Conservation (phyloP, 2,888 invertebrate species). For the Orthosia gothica region DNA sequence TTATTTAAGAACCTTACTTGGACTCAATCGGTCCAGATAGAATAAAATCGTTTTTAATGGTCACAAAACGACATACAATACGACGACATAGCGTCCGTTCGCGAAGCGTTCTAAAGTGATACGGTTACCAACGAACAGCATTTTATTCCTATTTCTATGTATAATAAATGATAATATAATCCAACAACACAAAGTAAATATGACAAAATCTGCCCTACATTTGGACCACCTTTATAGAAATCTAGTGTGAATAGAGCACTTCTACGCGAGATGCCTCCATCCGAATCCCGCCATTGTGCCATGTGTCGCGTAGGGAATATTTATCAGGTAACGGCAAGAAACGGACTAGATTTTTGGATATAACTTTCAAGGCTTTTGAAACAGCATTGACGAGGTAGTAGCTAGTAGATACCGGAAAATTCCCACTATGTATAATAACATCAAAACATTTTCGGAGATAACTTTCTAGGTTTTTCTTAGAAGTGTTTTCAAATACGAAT, state of each 20-base stretch:
- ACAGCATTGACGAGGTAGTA: background rate
- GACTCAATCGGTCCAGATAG: no score
- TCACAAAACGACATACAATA: no score
- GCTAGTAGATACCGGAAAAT: background rate
- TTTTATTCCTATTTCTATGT: no score
- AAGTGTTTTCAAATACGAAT: background rate
- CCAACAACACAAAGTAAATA: background rate
- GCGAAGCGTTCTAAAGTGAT: no score
- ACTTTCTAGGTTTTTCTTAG: background rate
- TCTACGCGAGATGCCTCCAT: constrained; percentile 10
- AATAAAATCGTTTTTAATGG: no score
- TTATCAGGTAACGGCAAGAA: constrained; percentile 2
- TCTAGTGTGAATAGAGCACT: constrained; percentile 14
- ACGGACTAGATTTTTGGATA: constrained; percentile 13
- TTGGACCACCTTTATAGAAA: constrained; percentile 5
- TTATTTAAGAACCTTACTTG: no score
- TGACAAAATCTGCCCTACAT: background rate
- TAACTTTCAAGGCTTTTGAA: constrained; percentile 15
- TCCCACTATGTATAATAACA: background rate
- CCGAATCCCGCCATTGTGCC: constrained; percentile 23
- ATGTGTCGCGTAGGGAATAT: constrained; percentile 12
- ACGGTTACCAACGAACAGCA: no score
- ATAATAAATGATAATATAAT: background rate
- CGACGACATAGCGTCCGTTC: no score
- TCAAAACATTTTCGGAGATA: background rate